Conservation (phyloP, 1,140 invertebrate genomes). For the Triops cancriformis region DNA sequence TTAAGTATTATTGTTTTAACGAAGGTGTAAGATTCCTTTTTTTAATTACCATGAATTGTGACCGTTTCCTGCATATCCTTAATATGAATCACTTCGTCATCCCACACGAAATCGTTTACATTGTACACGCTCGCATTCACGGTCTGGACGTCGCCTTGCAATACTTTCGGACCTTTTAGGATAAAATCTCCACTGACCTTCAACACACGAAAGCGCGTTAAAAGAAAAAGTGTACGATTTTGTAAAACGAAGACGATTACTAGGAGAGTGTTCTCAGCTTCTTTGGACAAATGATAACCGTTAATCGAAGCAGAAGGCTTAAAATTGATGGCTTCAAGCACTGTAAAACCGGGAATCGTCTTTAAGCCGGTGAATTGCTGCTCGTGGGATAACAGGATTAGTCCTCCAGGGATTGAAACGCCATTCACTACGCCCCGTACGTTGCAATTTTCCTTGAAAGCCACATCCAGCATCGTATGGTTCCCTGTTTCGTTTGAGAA, state of each 20-base stretch:
- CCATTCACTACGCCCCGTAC: background rate
- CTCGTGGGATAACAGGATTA: background rate
- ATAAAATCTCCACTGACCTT: background rate
- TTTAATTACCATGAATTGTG: background rate
- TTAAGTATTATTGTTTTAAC: too few species aligned
- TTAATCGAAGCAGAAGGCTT: background rate
- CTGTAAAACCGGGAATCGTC: background rate
- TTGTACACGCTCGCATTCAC: background rate
- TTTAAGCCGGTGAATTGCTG: background rate
- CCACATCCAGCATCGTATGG: background rate
- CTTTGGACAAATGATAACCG: background rate
- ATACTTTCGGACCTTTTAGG: background rate
- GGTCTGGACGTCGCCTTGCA: background rate
- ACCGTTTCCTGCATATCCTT: background rate
- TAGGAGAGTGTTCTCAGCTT: background rate
- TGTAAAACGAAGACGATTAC: background rate
- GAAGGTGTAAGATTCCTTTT: too few species aligned
- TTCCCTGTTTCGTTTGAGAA: background rate
- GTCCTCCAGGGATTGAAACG: background rate
- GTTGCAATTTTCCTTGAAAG: background rate
- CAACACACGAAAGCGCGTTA: background rate
- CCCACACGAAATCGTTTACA: background rate
- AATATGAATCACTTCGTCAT: background rate
- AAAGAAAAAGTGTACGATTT: too few species aligned
- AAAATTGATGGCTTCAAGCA: background rate